These are phyloP conservation scores for Drosophila orosa DNA, from an alignment of 1,140 invertebrate species.

Conservation along the genomic window DNA sequence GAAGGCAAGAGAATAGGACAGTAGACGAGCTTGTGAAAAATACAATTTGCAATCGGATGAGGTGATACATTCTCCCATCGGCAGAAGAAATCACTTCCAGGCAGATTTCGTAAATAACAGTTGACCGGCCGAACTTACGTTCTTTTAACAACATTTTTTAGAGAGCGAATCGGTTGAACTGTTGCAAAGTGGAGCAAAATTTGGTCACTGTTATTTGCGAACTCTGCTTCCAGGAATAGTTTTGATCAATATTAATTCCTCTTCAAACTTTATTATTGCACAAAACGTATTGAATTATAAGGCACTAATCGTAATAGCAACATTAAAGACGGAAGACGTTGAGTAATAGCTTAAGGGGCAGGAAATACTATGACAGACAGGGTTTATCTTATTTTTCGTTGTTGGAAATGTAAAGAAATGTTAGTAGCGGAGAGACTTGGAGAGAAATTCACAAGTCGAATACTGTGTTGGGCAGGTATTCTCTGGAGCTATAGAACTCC, in stretches of 20 bases:
- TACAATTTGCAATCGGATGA: not conserved
- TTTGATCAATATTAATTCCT: not conserved
- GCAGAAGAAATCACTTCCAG: slow-evolving; percentile 14
- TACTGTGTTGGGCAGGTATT: slow-evolving; percentile 37
- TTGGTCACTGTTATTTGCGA: not conserved
- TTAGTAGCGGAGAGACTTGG: not conserved
- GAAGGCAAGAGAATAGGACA: not conserved
- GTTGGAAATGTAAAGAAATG: not conserved
- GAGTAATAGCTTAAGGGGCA: not conserved
- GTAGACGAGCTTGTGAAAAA: slow-evolving; percentile 4
- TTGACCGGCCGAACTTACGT: too few relatives aligned
- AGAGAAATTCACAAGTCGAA: slow-evolving; percentile 23
- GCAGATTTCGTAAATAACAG: slow-evolving; percentile 5
- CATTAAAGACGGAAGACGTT: not conserved
- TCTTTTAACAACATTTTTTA: not conserved
- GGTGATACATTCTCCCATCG: slow-evolving; percentile 12
- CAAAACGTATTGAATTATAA: slow-evolving; percentile 9
- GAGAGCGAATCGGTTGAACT: too few relatives aligned
- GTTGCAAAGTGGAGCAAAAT: not conserved
- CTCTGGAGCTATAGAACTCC: slow-evolving; percentile 24
- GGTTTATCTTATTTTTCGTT: not conserved
- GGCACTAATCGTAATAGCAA: slow-evolving; percentile 1
- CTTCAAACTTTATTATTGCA: slow-evolving; percentile 21
- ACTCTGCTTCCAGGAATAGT: not conserved
- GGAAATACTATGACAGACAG: not conserved